Evolutionary conservation across 2,888 invertebrate genomes (phyloP).

Genomic region (Limnephilus auricula): DNA sequence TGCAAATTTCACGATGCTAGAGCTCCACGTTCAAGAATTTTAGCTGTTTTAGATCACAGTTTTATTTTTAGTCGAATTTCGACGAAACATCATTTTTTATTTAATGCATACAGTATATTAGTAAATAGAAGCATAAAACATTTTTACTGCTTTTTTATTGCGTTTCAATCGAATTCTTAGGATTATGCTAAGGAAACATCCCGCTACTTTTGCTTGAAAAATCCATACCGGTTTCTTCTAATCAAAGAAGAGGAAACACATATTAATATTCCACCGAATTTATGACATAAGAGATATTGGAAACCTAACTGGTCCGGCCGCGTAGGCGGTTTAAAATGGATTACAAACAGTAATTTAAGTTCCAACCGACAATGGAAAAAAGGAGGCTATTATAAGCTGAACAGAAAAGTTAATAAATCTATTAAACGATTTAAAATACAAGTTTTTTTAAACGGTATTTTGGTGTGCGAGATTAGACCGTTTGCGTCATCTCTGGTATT

Average conservation of each 20-base stretch:
- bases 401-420: not conserved
- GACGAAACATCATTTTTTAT: not conserved
- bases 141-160: not conserved
- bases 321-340: not conserved
- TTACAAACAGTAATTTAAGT: not conserved
- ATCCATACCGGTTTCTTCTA: not conserved
- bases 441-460: not conserved
- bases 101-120: not conserved
- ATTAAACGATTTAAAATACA: not conserved
- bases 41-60: too few relatives aligned
- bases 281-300: conserved; percentile 19
- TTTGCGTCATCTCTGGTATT: not conserved
- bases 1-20: not conserved
- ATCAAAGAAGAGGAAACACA: conserved; percentile 5
- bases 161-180: not conserved
- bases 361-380: not conserved
- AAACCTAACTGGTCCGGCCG: not conserved
- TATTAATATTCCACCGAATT: conserved; percentile 11
- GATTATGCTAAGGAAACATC: conserved; percentile 45
- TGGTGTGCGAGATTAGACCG: not conserved
- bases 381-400: not conserved
- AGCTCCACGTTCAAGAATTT: too few relatives aligned
- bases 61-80: not conserved
- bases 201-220: conserved; percentile 44
- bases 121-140: not conserved